Evolutionary conservation across 1,140 invertebrate genomes (phyloP).

Genomic region (Sipha flava): DNA sequence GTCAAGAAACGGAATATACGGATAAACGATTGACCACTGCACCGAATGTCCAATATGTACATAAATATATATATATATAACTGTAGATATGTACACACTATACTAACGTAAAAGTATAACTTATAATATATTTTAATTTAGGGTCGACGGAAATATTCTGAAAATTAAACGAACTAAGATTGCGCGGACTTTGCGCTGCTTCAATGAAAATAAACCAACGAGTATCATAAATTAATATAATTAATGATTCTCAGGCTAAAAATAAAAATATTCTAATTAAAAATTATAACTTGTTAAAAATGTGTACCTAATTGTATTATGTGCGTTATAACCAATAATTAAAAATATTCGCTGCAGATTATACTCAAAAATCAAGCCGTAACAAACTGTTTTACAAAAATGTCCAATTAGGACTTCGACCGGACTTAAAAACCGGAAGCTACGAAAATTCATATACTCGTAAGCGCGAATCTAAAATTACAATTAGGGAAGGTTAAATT

Average conservation of each 20-base stretch:
- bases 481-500: no score
- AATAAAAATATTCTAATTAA: slow-evolving; percentile 4
- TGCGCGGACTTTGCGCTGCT: no score
- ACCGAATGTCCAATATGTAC: not conserved
- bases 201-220: not conserved
- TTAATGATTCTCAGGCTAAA: not conserved
- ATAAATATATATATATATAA: no score
- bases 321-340: not conserved
- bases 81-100: no score
- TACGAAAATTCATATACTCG: no score
- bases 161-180: no score
- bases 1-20: not conserved
- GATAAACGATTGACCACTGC: not conserved
- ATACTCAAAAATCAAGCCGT: not conserved
- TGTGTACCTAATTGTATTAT: not conserved
- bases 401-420: not conserved
- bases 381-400: not conserved
- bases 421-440: not conserved
- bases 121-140: no score
- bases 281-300: not conserved
- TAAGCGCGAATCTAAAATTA: no score
- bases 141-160: no score
- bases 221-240: not conserved
- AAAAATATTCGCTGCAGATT: not conserved
- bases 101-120: no score